These are phyloP conservation scores for Parochlus steinenii DNA, from an alignment of 2,888 invertebrate genomes.

Conservation along the genomic window DNA sequence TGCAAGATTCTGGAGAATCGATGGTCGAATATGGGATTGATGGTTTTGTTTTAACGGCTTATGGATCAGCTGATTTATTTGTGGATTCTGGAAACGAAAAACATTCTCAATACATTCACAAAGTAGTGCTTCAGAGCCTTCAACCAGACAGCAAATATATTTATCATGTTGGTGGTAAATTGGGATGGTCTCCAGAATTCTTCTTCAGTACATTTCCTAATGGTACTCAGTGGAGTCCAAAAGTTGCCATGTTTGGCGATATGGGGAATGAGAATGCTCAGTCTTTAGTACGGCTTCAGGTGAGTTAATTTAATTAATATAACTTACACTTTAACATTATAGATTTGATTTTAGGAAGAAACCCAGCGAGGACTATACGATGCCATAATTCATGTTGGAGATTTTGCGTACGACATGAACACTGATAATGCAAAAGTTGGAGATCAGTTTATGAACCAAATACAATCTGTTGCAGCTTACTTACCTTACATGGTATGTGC, in stretches of 20 bases:
- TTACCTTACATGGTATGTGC: constrained; percentile 86
- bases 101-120: constrained; percentile 59
- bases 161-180: constrained; percentile 65
- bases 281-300: constrained; percentile 70
- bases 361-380: constrained; percentile 65
- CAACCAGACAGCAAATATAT: constrained; percentile 46
- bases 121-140: constrained; percentile 44
- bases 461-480: constrained; percentile 75
- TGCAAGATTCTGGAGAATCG: constrained; percentile 45
- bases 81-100: constrained; percentile 53
- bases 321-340: too few relatives aligned
- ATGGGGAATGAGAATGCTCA: constrained; percentile 83
- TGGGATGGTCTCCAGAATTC: constrained; percentile 71
- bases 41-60: constrained; percentile 36
- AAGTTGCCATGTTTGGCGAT: constrained; percentile 79
- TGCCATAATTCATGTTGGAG: constrained; percentile 79
- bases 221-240: constrained; percentile 55
- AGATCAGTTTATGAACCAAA: constrained; percentile 84
- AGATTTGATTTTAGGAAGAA: too few relatives aligned
- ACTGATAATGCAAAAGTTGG: constrained; percentile 64
- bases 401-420: constrained; percentile 91
- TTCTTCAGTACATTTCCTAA: constrained; percentile 55
- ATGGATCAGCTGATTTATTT: constrained; percentile 45
- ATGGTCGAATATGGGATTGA: constrained; percentile 57
- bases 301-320: too few relatives aligned